Conservation (phyloP, 2,888 invertebrate species). For the Diabrotica balteata region DNA sequence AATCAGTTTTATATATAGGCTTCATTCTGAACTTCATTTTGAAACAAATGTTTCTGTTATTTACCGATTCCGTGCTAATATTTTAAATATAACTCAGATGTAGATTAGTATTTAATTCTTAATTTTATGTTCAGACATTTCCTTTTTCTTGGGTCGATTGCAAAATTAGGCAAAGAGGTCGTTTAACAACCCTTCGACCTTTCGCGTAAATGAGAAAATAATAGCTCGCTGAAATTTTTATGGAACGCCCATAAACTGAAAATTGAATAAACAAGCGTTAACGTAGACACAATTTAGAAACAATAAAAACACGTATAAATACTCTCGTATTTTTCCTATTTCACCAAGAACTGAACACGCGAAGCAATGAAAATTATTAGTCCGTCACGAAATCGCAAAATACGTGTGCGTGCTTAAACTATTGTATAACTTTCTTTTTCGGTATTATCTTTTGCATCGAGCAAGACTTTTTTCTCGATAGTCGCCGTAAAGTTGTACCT, state of each 20-base stretch:
- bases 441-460: slow-evolving; percentile 22
- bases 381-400: slow-evolving; percentile 34
- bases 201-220: no score
- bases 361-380: slow-evolving; percentile 29
- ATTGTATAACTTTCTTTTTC: slow-evolving; percentile 27
- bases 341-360: slow-evolving; percentile 27
- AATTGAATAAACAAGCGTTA: slow-evolving; percentile 9
- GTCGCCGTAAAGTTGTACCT: slow-evolving; percentile 23
- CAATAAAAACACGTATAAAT: slow-evolving; percentile 27
- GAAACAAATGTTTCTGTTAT: no score
- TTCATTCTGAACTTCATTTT: no score
- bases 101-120: no score
- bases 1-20: no score
- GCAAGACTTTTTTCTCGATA: slow-evolving; percentile 29
- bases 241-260: background rate
- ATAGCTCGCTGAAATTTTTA: background rate
- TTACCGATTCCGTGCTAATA: no score
- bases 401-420: slow-evolving; percentile 29
- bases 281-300: slow-evolving; percentile 10
- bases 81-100: no score
- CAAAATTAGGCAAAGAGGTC: no score
- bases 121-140: no score
- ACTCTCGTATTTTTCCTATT: slow-evolving; percentile 19
- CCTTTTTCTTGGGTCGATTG: no score
- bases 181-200: no score